phyloP scores from a whole-genome alignment of 37 sponge, comb jelly and placozoan genomes.

The Halisarca cf. caerulea region DNA sequence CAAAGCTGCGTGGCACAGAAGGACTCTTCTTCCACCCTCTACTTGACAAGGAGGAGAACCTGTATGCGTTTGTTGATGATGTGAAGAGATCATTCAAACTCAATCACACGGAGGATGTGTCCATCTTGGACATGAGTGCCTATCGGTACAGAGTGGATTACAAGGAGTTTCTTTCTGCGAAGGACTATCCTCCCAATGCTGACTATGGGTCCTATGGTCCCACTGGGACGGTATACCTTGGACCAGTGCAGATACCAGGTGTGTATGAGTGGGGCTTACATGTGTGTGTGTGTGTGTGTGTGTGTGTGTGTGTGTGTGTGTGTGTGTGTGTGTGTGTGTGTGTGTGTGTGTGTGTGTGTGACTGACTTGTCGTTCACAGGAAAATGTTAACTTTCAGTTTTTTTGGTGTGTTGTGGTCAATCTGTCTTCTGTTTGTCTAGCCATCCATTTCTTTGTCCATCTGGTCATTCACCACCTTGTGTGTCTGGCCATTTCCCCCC shows the following conservation, averaged over 20 bases:
- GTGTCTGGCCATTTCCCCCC: no score
- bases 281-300: neutral
- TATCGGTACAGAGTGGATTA: slow-evolving; percentile 50
- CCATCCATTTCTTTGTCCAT: neutral
- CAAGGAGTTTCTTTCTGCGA: slow-evolving; percentile 48
- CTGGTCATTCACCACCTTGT: no score
- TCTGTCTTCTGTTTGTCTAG: no score
- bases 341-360: neutral
- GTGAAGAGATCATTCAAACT: slow-evolving; percentile 67
- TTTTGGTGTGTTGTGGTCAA: no score
- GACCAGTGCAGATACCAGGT: slow-evolving; percentile 29
- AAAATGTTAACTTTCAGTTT: no score
- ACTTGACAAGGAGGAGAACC: slow-evolving; percentile 56
- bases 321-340: slow-evolving; percentile 19
- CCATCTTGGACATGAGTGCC: slow-evolving; percentile 50
- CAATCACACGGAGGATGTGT: slow-evolving; percentile 23
- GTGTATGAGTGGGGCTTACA: neutral
- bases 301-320: slow-evolving; percentile 13
- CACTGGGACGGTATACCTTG: slow-evolving; percentile 73
- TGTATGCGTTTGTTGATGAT: slow-evolving; percentile 74
- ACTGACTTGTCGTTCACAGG: no score
- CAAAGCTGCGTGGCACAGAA: slow-evolving; percentile 77
- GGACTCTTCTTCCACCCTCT: slow-evolving; percentile 82
- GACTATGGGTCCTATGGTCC: slow-evolving; percentile 63
- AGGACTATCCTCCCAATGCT: slow-evolving; percentile 49